Base-by-base conservation (phyloP, 1,140 invertebrate genomes). In the Diorhabda carinulata region DNA sequence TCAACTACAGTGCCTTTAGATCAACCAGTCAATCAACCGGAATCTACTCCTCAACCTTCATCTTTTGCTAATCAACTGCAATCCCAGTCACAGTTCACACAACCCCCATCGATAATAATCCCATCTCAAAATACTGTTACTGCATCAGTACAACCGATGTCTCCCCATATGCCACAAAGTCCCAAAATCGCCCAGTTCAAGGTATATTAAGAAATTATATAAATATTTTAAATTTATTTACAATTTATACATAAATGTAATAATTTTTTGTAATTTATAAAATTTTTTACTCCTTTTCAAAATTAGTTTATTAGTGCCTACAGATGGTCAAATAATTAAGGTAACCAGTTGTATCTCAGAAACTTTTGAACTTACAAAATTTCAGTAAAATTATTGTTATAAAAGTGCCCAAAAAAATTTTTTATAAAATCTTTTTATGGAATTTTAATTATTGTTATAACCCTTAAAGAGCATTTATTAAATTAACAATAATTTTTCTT, bases 121-220 rank as follows among this genome's bases (percentile, higher is more conserved):
- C 76, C 76, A 5, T 62, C 70, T 1, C 78, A 78, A 66, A 76
- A 73, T 57, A 70, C 69, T 62, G 61, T 43, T 44, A 74, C 72
- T 43, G 43, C 72, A 10, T 69, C 71, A 44, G 73, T 73, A 25
- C 76, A 66, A 61, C 77, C 79, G 44, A 78, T 80, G 61, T 82
- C 79, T 59, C 72, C 80, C 56, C 75, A 74, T 57, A 75, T 77
- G 61, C 75, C 78, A 4, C 78, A 69, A 67, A 76, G 69, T 67
- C 77, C 76, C n/a, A 76, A 71, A 79, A 78, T 66, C 72, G 78
- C 40, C 67, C 81, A 67, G 64, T 88, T 88, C 66, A 88, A 91
- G 82, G 89, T 91, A 52, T 52, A n/a, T 4, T 25, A 25, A 25
- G 25, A 25, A 25, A 25, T 25, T 25, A 25, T 25, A 25, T 25